Base-by-base conservation (phyloP, 2,888 invertebrate genomes). In the Baccha elongata region DNA sequence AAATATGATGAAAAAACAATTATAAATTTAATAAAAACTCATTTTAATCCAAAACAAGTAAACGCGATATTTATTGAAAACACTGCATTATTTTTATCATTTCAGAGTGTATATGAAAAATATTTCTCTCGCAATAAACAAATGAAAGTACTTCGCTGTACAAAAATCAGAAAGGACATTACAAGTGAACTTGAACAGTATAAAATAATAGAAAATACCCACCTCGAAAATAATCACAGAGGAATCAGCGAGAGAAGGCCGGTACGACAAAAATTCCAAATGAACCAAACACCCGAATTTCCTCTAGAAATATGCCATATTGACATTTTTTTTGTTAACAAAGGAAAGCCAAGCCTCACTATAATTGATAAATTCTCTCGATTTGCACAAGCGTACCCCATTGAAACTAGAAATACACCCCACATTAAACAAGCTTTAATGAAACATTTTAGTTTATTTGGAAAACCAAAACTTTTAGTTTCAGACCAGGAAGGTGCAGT, bases 391-490 rank as follows among this genome's bases (percentile, higher is more conserved):
- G 42, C 10, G 3, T 42, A 42, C 42, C 42, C 42, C 7, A 17
- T 42, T 8, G 42, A 42, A 42, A 42, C 42, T 17, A 42, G 17
- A 42, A 42, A 42, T 42, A 42, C 42, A 42, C 42, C 42, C 42
- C 42, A 42, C n/a, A 42, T 42, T 13, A 42, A n/a, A 42, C 10
- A 15, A 42, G 42, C 42, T 2, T 4, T 42, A 42, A 42, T 11
- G 42, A 42, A 17, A 42, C 42, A 42, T n/a, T 42, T 17, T 42
- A 42, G 42, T 10, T 17, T 42, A 42, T 42, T 42, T 17, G 42
- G 42, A 13, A 42, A 42, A 17, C 42, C 42, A 8, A 42, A 42
- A 17, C 17, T 42, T 17, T n/a, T 42, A 13, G 5, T 42, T 8
- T 17, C 42, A 13, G 42, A 42, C 17, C 42, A 42, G 6, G 42